Percentiles rank a stretch among this genome's conserved stretches.
Conservation (phyloP, 2,113 vertebrate genomes). For the Chionomys nivalis region DNA sequence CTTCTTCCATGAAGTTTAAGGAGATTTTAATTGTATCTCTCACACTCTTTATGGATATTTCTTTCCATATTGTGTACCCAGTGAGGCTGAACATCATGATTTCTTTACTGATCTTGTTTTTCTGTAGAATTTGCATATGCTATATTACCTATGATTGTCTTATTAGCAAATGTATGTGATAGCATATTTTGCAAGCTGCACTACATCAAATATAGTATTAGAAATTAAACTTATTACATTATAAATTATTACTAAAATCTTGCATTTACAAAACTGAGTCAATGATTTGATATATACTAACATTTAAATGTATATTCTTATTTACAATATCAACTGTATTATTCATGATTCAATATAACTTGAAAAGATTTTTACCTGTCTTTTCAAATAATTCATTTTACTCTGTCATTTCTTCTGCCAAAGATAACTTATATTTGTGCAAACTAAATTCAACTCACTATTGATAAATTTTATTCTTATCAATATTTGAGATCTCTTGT, state of each 20-base stretch:
- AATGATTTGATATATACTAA: conserved; percentile 22
- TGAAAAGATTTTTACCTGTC: not conserved
- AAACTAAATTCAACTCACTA: not conserved
- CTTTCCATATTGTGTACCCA: not conserved
- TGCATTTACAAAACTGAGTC: conserved; percentile 19
- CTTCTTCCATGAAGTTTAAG: not conserved
- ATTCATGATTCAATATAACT: conserved; percentile 40
- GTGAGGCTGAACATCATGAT: not conserved
- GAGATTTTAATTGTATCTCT: not conserved
- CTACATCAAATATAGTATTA: not conserved
- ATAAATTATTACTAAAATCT: conserved; percentile 2
- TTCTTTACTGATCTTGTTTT: not conserved
- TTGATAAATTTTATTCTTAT: conserved; percentile 3
- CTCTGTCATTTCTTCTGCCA: not conserved
- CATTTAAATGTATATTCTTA: conserved; percentile 48
- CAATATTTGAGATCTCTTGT: not conserved
- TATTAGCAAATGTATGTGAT: not conserved
- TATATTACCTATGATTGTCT: not conserved
- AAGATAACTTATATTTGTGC: not conserved
- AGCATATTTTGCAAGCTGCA: not conserved
- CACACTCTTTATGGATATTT: not conserved
- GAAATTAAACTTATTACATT: not conserved
- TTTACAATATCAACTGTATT: conserved; percentile 22
- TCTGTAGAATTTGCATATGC: not conserved
- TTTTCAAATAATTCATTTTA: conserved; percentile 54